Conservation (phyloP, 1,140 invertebrate genomes). For the Oryzaephilus surinamensis region DNA sequence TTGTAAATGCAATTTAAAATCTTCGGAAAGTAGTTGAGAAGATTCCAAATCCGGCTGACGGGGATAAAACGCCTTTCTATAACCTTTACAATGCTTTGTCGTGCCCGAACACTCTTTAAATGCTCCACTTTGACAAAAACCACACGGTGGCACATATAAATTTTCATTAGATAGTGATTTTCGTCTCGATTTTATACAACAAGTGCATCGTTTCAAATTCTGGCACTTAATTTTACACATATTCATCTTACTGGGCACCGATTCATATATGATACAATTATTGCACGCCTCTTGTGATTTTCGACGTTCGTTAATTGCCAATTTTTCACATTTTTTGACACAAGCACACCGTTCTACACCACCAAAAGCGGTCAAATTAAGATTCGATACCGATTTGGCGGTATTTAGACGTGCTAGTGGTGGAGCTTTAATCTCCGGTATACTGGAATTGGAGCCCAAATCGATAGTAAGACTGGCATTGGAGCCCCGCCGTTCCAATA, state of each 20-base stretch:
- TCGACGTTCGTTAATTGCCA: too few species aligned
- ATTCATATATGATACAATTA: slow-evolving; percentile 34
- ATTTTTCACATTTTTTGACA: too few species aligned
- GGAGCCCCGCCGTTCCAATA: slow-evolving; percentile 69
- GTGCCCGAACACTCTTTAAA: slow-evolving; percentile 20
- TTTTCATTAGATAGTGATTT: slow-evolving; percentile 50
- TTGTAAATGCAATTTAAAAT: slow-evolving; percentile 55
- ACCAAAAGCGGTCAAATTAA: slow-evolving; percentile 28
- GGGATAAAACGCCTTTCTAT: slow-evolving; percentile 29
- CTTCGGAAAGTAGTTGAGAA: slow-evolving; percentile 38
- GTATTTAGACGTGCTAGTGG: slow-evolving; percentile 25
- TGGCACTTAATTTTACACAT: slow-evolving; percentile 17
- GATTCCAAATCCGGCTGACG: slow-evolving; percentile 31
- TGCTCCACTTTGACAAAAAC: slow-evolving; percentile 26
- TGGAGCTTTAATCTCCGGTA: slow-evolving; percentile 19
- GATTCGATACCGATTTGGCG: slow-evolving; percentile 31
- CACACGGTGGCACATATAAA: slow-evolving; percentile 33
- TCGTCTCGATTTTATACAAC: slow-evolving; percentile 26
- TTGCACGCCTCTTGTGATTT: slow-evolving; percentile 32
- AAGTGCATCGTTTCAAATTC: slow-evolving; percentile 24
- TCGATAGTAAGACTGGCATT: slow-evolving; percentile 71
- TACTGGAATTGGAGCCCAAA: slow-evolving; percentile 25
- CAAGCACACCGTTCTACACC: slow-evolving; percentile 22
- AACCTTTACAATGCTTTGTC: slow-evolving; percentile 22
- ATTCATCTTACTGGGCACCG: slow-evolving; percentile 25